These are phyloP conservation scores for Campaea margaritaria DNA, from an alignment of 2,888 invertebrate species.

Conservation along the genomic window DNA sequence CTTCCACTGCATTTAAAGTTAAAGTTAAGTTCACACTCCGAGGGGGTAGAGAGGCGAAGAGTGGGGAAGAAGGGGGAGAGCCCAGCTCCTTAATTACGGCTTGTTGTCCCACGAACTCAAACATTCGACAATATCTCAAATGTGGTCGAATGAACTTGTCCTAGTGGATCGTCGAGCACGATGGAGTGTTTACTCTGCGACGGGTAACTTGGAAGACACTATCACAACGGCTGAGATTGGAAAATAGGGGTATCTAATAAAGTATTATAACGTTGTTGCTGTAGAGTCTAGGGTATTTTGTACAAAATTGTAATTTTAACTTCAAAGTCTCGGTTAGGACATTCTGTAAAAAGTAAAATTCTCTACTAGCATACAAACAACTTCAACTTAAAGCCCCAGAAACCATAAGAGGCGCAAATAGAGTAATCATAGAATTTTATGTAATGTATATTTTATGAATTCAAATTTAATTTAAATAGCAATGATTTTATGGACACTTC, in stretches of 20 bases:
- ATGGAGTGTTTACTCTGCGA: slow-evolving; percentile 9
- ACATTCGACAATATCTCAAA: slow-evolving; percentile 49
- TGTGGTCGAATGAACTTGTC: slow-evolving; percentile 43
- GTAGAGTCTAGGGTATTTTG: too few species aligned
- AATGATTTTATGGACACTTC: too few species aligned
- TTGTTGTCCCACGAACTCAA: slow-evolving; percentile 44
- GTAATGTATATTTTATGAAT: too few species aligned
- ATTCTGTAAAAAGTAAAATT: too few species aligned
- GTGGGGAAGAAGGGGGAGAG: slow-evolving; percentile 5
- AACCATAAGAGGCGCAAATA: too few species aligned
- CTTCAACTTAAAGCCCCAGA: too few species aligned
- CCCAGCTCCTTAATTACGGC: slow-evolving; percentile 50
- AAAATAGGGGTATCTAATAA: slow-evolving; percentile 2
- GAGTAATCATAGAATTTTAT: too few species aligned
- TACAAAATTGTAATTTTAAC: too few species aligned
- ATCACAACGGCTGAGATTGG: background rate
- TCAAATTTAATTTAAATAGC: too few species aligned
- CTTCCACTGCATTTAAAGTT: slow-evolving; percentile 5
- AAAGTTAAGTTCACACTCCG: slow-evolving; percentile 15
- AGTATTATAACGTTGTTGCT: background rate
- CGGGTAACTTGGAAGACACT: slow-evolving; percentile 17
- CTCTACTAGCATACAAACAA: too few species aligned
- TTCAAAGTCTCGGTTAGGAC: too few species aligned
- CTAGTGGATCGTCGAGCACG: slow-evolving; percentile 11
- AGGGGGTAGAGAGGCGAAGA: too few species aligned